Base-by-base conservation (phyloP, 1,140 invertebrate genomes). In the Euura saliciscinereae region DNA sequence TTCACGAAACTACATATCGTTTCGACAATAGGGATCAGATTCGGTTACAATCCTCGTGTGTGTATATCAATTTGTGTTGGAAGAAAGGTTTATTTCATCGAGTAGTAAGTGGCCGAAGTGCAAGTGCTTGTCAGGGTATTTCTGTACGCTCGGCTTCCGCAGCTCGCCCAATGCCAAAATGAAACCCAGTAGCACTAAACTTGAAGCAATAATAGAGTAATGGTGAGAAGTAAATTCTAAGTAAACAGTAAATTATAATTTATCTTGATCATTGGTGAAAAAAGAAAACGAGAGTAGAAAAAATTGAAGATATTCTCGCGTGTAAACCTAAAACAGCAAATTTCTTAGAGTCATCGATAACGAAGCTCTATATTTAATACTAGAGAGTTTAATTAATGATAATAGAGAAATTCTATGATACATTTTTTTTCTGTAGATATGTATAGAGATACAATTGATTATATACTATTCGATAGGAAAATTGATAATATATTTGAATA, bases 341-440 rank as follows among this genome's bases (percentile, higher is more conserved):
- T 73, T 82, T 78, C 81, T 79, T 80, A 82, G 76, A 81, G 78
- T 75, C 82, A 78, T 83, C 81, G 78, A 76, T 75, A 79, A 75
- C 72, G 72, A 82, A 79, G 81, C 83, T 82, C 80, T 78, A 82
- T 83, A 85, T 85, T 59, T 84, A 79, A 85, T 84, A 84, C 83
- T 87, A 86, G 83, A 86, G 82, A 86, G 84, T 87, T 86, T 85
- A 86, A 86, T 79, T 82, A 86, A 83, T 78, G 76, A 81, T 83
- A 81, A 85, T 83, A 84, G 79, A 85, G 78, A 67, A 67, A 44
- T 78, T 84, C 83, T 87, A 85, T 85, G 84, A 85, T 84, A 85
- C 80, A 81, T 80, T 85, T 85, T 51, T 78, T 80, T 79, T 81
- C 79, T 87, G 83, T 87, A 87, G 84, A 87, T 87, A 86, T 87